Evolutionary conservation across 30 jellyfish, hydroid and myxozoan species (phyloP).

Genomic region (Cassiopea andromeda): DNA sequence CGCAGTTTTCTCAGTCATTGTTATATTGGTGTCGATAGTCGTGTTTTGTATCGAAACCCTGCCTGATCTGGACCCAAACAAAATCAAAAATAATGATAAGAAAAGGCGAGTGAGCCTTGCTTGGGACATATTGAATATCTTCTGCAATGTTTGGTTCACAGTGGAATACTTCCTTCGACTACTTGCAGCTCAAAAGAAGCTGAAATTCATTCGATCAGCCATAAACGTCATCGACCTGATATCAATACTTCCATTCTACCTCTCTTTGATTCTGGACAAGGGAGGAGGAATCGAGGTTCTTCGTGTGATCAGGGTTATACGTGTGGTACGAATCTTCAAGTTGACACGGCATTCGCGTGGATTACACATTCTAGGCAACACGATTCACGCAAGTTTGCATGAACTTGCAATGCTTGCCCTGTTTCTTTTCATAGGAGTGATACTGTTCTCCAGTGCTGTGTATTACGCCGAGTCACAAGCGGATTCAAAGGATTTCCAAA

Average conservation of each 20-base stretch:
- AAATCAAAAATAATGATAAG: slow-evolving; percentile 28
- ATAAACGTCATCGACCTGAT: slow-evolving; percentile 86
- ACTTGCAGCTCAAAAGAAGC: slow-evolving; percentile 79
- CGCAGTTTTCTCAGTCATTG: slow-evolving; percentile 86
- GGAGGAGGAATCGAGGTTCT: slow-evolving; percentile 84
- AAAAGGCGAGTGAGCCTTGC: slow-evolving; percentile 59
- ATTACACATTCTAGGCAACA: slow-evolving; percentile 92
- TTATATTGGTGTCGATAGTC: slow-evolving; percentile 82
- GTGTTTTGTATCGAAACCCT: slow-evolving; percentile 94
- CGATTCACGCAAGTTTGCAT: slow-evolving; percentile 94
- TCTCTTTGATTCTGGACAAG: slow-evolving; percentile 74
- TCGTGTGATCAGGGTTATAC: slow-evolving; percentile 94
- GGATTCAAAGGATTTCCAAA: slow-evolving; percentile 63
- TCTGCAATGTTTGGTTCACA: slow-evolving; percentile 97
- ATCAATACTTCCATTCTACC: slow-evolving; percentile 90
- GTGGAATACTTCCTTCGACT: slow-evolving; percentile 85
- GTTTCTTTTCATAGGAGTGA: slow-evolving; percentile 91
- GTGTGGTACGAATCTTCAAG: slow-evolving; percentile 94
- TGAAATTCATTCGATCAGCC: slow-evolving; percentile 72
- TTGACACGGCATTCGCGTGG: slow-evolving; percentile 99
- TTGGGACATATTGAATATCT: slow-evolving; percentile 80
- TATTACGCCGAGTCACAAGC: slow-evolving; percentile 94
- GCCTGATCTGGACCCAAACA: slow-evolving; percentile 88
- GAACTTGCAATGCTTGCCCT: slow-evolving; percentile 93
- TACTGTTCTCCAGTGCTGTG: slow-evolving; percentile 94